Percentiles rank a stretch among this genome's conserved stretches.
These are phyloP conservation scores for Steromphala cineraria DNA, from an alignment of 2,888 invertebrate genomes.

Conservation along the genomic window DNA sequence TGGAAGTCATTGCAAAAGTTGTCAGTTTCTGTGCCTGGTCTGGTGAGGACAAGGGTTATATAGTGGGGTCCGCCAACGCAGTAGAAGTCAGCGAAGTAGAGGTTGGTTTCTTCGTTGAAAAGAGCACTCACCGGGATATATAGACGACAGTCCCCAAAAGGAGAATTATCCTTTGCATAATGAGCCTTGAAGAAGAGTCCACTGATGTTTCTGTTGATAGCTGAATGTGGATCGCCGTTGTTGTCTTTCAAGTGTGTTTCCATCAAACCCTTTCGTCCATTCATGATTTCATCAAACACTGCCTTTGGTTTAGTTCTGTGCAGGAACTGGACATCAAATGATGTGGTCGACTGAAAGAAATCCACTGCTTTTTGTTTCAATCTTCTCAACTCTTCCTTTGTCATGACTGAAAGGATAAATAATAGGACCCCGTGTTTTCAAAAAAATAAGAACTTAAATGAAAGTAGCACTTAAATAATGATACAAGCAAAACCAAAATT, in stretches of 20 bases:
- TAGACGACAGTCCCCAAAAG: constrained; percentile 35
- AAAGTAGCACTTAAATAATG: no score
- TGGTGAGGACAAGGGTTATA: constrained; percentile 64
- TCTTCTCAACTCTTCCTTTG: not conserved
- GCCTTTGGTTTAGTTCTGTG: not conserved
- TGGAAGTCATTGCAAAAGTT: constrained; percentile 28
- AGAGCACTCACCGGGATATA: constrained; percentile 26
- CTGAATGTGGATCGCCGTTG: constrained; percentile 15
- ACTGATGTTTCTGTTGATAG: constrained; percentile 8
- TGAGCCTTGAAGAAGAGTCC: constrained; percentile 15
- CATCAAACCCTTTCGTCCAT: constrained; percentile 2
- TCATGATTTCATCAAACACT: not conserved
- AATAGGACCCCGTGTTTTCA: no score
- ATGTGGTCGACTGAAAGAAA: not conserved
- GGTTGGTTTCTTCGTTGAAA: constrained; percentile 17
- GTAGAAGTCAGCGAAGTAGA: constrained; percentile 74
- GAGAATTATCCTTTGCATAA: constrained; percentile 25
- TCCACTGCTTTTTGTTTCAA: not conserved
- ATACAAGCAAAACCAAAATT: no score
- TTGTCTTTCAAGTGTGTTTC: constrained; percentile 15
- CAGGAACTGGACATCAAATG: not conserved
- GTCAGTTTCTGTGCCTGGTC: constrained; percentile 11
- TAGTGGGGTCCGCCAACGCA: constrained; percentile 68
- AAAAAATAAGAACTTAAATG: no score
- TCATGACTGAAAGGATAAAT: not conserved